These are phyloP conservation scores for Drosophila sturtevanti DNA, from an alignment of 1,140 invertebrate genomes.

Conservation along the genomic window DNA sequence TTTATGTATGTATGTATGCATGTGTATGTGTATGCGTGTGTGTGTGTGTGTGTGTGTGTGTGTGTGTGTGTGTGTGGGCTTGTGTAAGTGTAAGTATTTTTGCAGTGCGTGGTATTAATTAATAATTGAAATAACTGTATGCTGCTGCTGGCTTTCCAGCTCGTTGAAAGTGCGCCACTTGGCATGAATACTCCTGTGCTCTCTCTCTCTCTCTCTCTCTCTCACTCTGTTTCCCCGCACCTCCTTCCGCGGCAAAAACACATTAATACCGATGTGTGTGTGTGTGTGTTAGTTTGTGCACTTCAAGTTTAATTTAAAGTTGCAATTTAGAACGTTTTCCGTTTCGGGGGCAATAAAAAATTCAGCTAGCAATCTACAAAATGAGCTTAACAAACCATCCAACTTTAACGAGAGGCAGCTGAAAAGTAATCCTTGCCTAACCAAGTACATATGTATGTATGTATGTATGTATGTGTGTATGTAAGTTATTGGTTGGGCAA, in stretches of 20 bases:
- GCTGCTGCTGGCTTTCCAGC: slow-evolving; percentile 15
- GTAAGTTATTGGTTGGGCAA: too few species aligned
- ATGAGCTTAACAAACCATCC: slow-evolving; percentile 32
- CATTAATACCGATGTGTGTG: slow-evolving; percentile 9
- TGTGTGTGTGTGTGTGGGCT: background rate
- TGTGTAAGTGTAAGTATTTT: slow-evolving; percentile 26
- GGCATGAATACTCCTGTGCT: slow-evolving; percentile 23
- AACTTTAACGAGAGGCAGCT: background rate
- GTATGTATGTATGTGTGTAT: too few species aligned
- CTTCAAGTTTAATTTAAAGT: slow-evolving; percentile 67
- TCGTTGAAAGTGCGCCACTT: slow-evolving; percentile 50
- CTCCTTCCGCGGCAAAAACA: background rate
- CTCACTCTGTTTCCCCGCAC: background rate
- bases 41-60: background rate
- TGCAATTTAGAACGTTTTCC: slow-evolving; percentile 67
- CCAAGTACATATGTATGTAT: too few species aligned
- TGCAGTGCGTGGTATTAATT: slow-evolving; percentile 70
- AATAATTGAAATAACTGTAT: slow-evolving; percentile 68
- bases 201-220: background rate
- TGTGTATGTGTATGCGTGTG: too few species aligned
- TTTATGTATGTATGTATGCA: background rate
- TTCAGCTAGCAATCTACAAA: slow-evolving; percentile 63
- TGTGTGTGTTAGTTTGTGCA: slow-evolving; percentile 36
- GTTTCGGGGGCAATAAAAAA: slow-evolving; percentile 68
- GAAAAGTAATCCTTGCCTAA: too few species aligned